Base-by-base conservation (phyloP, 2,113 vertebrate species). In the Spermophilus dauricus region DNA sequence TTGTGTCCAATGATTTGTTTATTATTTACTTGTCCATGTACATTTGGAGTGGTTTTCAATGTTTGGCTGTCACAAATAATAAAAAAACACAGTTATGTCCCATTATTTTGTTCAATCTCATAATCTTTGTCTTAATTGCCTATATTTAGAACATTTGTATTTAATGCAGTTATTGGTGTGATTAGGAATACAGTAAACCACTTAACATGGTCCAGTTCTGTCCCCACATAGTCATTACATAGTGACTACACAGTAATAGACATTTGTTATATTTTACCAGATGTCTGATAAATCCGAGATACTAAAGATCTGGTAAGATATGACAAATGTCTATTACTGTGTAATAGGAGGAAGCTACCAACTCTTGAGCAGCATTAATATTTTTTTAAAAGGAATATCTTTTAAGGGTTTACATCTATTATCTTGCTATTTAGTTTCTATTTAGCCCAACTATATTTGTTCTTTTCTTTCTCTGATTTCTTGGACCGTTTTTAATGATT, bases 331-430 rank as follows among this genome's bases (percentile, higher is more conserved):
- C 45, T 45, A 45, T 45, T 45, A 82, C 16, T 88, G 20, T 9
- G 45, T 45, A 9, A 45, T 45, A 53, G 30, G 73, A 56, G 30
- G 28, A 93, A 83, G 73, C 30, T 73, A 77, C 22, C 12, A 81
- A 94, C 51, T 82, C 45, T 61, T 83, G 80, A 91, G 28, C 24
- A 92, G 32, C n/a, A 61, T 24, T 12, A 70, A 8, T 69, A 37
- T 95, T 93, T 75, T 97, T 53, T 65, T 65, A 69, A 69, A 14
- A 89, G 14, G 70, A 91, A 58, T 67, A 91, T 75, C 32, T 45
- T 45, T 45, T 45, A 45, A 45, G 63, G 61, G 8, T 72, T 92
- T 83, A 70, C 70, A 70, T 84, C 61, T 67, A 0, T 91, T 70
- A 34, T 86, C 18, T 91, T 82, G 65, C 63, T 39, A 7, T 81